Percentiles rank a stretch among this genome's conserved stretches.
Conservation (phyloP, 2,113 vertebrate species). For the Coptodon rendalli region DNA sequence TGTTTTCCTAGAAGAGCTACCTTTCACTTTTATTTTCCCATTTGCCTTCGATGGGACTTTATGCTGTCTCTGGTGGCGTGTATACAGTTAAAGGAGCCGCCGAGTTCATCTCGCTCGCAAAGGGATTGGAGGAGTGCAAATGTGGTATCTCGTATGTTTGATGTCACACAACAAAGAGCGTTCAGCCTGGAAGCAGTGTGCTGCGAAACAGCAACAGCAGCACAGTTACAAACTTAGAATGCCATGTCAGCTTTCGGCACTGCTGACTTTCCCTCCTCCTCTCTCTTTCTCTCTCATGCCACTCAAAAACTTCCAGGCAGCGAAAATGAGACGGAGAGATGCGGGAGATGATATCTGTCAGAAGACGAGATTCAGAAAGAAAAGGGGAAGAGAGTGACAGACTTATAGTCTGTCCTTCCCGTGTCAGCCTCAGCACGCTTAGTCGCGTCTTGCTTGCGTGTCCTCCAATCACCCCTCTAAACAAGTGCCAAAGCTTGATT, state of each 20-base stretch:
- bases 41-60: not conserved
- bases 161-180: slow-evolving; percentile 44
- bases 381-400: not conserved
- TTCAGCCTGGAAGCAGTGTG: slow-evolving; percentile 7
- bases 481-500: not conserved
- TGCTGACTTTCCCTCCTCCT: not conserved
- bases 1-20: not conserved
- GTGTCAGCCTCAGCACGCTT: not conserved
- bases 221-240: slow-evolving; percentile 20
- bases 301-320: slow-evolving; percentile 21
- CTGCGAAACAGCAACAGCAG: slow-evolving; percentile 16
- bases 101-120: slow-evolving; percentile 6
- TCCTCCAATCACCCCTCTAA: not conserved
- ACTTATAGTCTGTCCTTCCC: not conserved
- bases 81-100: not conserved
- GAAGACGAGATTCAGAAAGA: not conserved
- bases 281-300: not conserved
- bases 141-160: slow-evolving; percentile 18
- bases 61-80: not conserved
- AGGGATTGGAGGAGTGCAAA: not conserved
- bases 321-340: not conserved
- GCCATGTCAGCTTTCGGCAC: slow-evolving; percentile 26
- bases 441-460: not conserved
- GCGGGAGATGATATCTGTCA: not conserved
- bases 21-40: not conserved